Percentiles rank a stretch among this genome's conserved stretches.
Conservation (phyloP, 2,113 vertebrate species). For the Mugil cephalus region DNA sequence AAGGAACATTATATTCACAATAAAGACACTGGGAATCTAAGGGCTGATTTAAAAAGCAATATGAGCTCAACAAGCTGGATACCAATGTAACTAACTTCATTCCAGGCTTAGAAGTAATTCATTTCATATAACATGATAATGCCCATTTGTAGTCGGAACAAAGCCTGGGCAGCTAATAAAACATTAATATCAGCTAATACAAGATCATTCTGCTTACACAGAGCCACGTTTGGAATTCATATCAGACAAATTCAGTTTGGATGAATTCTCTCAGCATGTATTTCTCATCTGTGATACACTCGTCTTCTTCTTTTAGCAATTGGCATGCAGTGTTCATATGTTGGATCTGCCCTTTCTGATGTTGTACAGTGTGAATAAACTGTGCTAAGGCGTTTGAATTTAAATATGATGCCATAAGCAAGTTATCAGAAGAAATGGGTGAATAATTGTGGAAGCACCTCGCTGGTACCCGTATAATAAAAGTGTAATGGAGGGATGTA, state of each 20-base stretch:
- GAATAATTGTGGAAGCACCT: background rate
- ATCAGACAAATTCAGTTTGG: slow-evolving; percentile 55
- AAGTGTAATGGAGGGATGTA: background rate
- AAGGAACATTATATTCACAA: slow-evolving; percentile 57
- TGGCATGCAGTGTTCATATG: slow-evolving; percentile 9
- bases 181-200: slow-evolving; percentile 65
- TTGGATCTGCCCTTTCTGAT: slow-evolving; percentile 21
- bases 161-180: slow-evolving; percentile 68
- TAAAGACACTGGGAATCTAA: slow-evolving; percentile 44
- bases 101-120: slow-evolving; percentile 46
- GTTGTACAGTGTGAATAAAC: slow-evolving; percentile 31
- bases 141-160: slow-evolving; percentile 63
- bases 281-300: slow-evolving; percentile 34
- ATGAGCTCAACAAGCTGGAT: slow-evolving; percentile 55
- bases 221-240: slow-evolving; percentile 62
- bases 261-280: slow-evolving; percentile 31
- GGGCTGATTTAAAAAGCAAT: slow-evolving; percentile 52
- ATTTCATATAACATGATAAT: slow-evolving; percentile 56
- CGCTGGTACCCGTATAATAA: background rate
- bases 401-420: background rate
- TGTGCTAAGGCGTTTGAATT: slow-evolving; percentile 10
- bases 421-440: background rate
- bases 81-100: slow-evolving; percentile 53
- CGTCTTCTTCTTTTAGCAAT: slow-evolving; percentile 25
- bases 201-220: slow-evolving; percentile 53